Base-by-base conservation (phyloP, 2,888 invertebrate genomes). In the Geophilus truncorum region DNA sequence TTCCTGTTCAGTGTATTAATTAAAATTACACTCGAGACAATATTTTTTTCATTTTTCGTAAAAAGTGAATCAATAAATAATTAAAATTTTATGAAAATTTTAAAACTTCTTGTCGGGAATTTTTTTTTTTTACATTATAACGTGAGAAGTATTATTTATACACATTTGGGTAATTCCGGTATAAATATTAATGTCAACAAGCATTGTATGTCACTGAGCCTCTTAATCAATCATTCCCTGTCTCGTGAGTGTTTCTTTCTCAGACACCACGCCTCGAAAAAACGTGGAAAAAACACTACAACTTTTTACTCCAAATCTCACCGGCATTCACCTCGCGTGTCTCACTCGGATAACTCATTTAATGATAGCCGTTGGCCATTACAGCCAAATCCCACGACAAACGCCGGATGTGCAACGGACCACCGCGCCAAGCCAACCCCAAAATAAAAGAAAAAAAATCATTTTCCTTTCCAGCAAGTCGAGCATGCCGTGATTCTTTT, bases 251-350 rank as follows among this genome's bases (percentile, higher is more conserved):
- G 6, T 0, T 7, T 18, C 21, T 51, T 51, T 51, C 18, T 18
- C 18, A 51, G 51, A 51, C 51, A 51, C 7, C 51, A 51, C 7
- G 1, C 15, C 15, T n/a, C 12, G 18, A 15, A 18, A n/a, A 51
- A 40, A 40, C 1, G 57, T 1, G 21, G 7, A 70, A 70, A 70
- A 70, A 70, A 12, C 10, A 70, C 12, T 23, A 23, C 70, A 70
- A 70, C 28, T 70, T 70, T 70, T 70, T 70, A 70, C 70, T 70
- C 70, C 70, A 70, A 70, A 70, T 70, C 70, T 70, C 70, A 70
- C 70, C 70, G 70, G 70, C 70, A 70, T 70, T 70, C 70, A 70
- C 25, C 70, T 70, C 70, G 70, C 70, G 70, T 70, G 70, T 70
- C 70, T 70, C 70, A 28, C 70, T 70, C 70, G 70, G 70, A 70